Conservation (phyloP, 2,888 invertebrate species). For the Drosophila helvetica region DNA sequence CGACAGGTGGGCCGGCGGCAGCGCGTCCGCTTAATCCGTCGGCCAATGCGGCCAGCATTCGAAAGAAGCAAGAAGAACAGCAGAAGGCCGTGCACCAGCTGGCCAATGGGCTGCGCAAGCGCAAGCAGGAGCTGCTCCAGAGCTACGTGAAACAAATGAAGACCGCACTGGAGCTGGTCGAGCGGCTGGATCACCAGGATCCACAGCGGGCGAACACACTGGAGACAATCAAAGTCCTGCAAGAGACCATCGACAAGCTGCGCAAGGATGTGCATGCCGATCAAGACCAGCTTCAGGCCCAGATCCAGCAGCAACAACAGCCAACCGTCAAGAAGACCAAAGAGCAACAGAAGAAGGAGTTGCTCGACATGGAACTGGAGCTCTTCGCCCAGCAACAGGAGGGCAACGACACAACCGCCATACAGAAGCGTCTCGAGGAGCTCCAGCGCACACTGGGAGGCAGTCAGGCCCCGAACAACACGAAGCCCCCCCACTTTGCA, state of each 20-base stretch:
- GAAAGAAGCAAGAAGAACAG: slow-evolving; percentile 90
- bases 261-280: slow-evolving; percentile 83
- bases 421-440: slow-evolving; percentile 91
- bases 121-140: slow-evolving; percentile 93
- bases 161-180: slow-evolving; percentile 91
- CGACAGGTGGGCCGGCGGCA: slow-evolving; percentile 17
- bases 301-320: slow-evolving; percentile 81
- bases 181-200: slow-evolving; percentile 89
- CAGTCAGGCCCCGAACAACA: slow-evolving; percentile 20
- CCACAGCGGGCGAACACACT: slow-evolving; percentile 90
- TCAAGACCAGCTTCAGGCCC: slow-evolving; percentile 83
- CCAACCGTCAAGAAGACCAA: slow-evolving; percentile 87
- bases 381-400: slow-evolving; percentile 94
- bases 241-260: slow-evolving; percentile 90
- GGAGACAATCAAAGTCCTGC: slow-evolving; percentile 92
- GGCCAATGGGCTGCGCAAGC: slow-evolving; percentile 91
- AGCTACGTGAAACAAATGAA: slow-evolving; percentile 95
- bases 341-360: slow-evolving; percentile 93
- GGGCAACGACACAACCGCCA: slow-evolving; percentile 93
- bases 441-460: slow-evolving; percentile 85
- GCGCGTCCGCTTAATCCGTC: slow-evolving; percentile 85
- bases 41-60: slow-evolving; percentile 87
- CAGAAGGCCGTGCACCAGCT: slow-evolving; percentile 90
- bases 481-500: slow-evolving; percentile 32
- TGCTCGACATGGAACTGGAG: slow-evolving; percentile 95